A percentile compares a stretch with the other conserved stretches of the same genome.
These are phyloP conservation scores for Clunio marinus DNA, from an alignment of 2,888 invertebrate genomes.

Conservation along the genomic window DNA sequence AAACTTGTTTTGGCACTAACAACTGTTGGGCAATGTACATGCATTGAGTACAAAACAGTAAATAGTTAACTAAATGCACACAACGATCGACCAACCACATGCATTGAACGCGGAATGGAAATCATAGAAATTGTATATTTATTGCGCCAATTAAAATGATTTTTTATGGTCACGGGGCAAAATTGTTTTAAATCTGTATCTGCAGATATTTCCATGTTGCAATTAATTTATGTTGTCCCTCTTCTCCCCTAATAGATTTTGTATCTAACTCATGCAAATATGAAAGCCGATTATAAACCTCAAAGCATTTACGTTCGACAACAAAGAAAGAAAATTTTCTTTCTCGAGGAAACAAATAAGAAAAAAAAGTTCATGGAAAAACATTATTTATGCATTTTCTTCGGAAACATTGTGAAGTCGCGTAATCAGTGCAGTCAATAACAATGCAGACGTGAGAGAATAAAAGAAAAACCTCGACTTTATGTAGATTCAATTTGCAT, in stretches of 20 bases:
- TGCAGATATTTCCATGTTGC: neutral
- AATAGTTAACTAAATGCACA: too few relatives aligned
- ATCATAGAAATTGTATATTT: neutral
- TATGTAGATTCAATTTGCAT: conserved; percentile 2
- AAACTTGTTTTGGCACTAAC: conserved; percentile 6
- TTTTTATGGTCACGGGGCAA: conserved; percentile 17
- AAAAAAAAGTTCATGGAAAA: neutral
- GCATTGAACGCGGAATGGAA: conserved; percentile 6
- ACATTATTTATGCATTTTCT: too few relatives aligned
- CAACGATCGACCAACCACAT: too few relatives aligned
- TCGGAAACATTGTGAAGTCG: neutral
- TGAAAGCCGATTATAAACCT: conserved; percentile 20
- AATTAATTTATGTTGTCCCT: conserved; percentile 16
- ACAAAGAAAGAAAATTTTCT: conserved; percentile 5
- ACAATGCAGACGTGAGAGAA: neutral
- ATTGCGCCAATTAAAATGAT: conserved; percentile 18
- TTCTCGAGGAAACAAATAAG: neutral
- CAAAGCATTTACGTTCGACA: conserved; percentile 2
- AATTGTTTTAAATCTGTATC: conserved; percentile 10
- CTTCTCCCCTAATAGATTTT: conserved; percentile 3
- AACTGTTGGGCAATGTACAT: conserved; percentile 17
- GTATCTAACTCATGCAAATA: conserved; percentile 14
- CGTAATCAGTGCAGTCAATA: neutral
- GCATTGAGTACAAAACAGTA: neutral
- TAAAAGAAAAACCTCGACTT: neutral